Conservation (phyloP, 2,888 invertebrate genomes). For the Hemaris fuciformis region DNA sequence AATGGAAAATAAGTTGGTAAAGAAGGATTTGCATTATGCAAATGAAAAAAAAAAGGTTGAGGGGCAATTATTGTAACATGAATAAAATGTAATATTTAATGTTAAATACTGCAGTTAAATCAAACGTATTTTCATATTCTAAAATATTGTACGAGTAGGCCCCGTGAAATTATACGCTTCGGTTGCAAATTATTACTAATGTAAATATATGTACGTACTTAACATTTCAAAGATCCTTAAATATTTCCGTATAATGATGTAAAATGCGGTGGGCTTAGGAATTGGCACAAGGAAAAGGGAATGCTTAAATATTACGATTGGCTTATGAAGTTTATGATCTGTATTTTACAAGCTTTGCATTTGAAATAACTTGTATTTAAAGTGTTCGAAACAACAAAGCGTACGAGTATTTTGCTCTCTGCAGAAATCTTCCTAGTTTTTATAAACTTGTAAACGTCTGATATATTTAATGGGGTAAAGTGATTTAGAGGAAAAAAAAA, state of each 20-base stretch:
- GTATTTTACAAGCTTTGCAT: neutral
- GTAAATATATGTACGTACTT: conserved; percentile 14
- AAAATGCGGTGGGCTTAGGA: conserved; percentile 1
- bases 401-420: neutral
- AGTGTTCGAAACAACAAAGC: neutral
- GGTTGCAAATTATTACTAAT: conserved; percentile 6
- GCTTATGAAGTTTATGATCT: neutral
- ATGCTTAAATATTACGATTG: neutral
- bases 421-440: neutral
- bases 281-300: neutral
- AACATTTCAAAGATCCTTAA: conserved; percentile 12
- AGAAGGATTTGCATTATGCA: no score
- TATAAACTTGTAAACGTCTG: no score
- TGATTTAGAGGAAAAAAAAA: no score
- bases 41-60: no score
- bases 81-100: no score
- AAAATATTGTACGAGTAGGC: neutral
- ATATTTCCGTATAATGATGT: conserved; percentile 10
- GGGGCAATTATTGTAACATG: no score
- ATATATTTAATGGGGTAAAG: no score
- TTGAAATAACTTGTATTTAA: neutral
- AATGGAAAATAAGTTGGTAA: no score
- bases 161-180: neutral
- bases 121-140: neutral
- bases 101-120: neutral